phyloP scores from a whole-genome alignment of 2,113 vertebrate species.

The Anarrhichthys ocellatus region DNA sequence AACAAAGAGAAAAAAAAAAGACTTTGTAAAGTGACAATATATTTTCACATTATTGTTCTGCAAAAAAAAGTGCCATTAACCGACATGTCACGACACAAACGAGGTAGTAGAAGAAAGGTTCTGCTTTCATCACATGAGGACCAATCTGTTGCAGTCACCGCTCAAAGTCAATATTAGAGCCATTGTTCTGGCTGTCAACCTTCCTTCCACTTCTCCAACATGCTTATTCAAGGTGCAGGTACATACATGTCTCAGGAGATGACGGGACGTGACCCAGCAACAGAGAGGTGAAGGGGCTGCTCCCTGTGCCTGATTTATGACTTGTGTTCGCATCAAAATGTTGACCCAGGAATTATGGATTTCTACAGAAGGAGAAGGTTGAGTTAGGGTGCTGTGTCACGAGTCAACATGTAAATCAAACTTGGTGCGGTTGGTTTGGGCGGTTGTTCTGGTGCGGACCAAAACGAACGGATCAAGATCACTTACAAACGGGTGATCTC shows the following conservation, averaged over 20 bases:
- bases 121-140: background rate
- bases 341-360: background rate
- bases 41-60: background rate
- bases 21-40: background rate
- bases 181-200: constrained; percentile 36
- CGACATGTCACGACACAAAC: background rate
- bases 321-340: background rate
- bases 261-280: background rate
- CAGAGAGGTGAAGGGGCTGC: background rate
- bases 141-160: constrained; percentile 9
- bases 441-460: too few relatives aligned
- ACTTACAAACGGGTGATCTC: background rate
- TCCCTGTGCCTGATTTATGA: background rate
- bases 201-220: background rate
- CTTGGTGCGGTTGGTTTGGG: background rate
- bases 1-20: background rate
- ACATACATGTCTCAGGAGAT: constrained; percentile 10
- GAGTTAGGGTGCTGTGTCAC: background rate
- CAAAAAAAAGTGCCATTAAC: background rate
- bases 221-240: constrained; percentile 8
- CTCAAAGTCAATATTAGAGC: constrained; percentile 16
- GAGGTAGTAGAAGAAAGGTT: background rate
- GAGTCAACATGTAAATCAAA: background rate
- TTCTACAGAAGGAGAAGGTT: background rate
- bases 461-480: background rate